These are phyloP conservation scores for Ganaspis brasiliensis DNA, from an alignment of 2,888 invertebrate genomes.

Conservation along the genomic window DNA sequence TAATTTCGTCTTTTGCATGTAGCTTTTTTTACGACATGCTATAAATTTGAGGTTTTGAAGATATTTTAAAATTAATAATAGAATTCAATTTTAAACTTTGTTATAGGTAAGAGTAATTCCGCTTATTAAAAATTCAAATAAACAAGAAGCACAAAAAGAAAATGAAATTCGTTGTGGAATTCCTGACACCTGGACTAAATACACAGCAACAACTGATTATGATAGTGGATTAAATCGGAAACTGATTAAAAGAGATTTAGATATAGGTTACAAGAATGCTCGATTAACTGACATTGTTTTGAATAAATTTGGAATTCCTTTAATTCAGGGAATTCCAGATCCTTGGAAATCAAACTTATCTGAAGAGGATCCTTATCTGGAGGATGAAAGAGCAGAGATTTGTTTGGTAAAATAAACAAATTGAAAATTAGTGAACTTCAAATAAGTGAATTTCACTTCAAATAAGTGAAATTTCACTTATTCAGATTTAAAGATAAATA, in stretches of 20 bases:
- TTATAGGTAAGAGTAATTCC: slow-evolving; percentile 59
- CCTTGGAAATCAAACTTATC: slow-evolving; percentile 61
- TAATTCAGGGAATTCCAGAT: slow-evolving; percentile 69
- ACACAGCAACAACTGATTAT: slow-evolving; percentile 54
- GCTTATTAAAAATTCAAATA: slow-evolving; percentile 49
- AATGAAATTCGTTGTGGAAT: slow-evolving; percentile 58
- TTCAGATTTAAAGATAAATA: no score
- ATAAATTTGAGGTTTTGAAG: neutral
- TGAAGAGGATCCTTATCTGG: neutral
- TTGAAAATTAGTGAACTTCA: no score
- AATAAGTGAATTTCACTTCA: no score
- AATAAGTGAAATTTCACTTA: no score
- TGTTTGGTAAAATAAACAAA: slow-evolving; percentile 43
- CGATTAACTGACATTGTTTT: slow-evolving; percentile 61
- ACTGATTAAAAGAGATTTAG: slow-evolving; percentile 48
- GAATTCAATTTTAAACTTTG: neutral
- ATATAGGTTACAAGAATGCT: slow-evolving; percentile 52
- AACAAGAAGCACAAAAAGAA: neutral
- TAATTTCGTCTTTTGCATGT: no score
- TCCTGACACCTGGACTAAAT: slow-evolving; percentile 67
- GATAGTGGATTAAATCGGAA: no score
- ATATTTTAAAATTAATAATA: neutral
- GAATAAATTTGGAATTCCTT: slow-evolving; percentile 59
- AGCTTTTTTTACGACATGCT: no score
- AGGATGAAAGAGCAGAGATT: slow-evolving; percentile 6